Base-by-base conservation (phyloP, 2,888 invertebrate species). In the Acanthacorydalis orientalis region DNA sequence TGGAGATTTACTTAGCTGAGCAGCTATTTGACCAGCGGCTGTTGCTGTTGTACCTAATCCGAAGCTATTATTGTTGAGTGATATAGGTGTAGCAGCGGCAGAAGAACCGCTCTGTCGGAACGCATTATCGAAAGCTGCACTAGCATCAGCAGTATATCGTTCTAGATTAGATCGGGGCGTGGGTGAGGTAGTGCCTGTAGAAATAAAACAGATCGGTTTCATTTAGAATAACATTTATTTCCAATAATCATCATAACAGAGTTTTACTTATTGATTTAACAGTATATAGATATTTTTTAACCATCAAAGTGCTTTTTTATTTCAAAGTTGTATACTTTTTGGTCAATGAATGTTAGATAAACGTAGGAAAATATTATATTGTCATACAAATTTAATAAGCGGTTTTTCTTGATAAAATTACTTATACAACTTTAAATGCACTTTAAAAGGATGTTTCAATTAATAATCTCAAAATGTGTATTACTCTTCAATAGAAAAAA, bases 11-110 rank as follows among this genome's bases (percentile, higher is more conserved):
- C 80, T 81, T 58, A 84, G 73, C 63, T 78, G 78, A 69, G 83
- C 75, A 64, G 83, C 73, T 64, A 76, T 72, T 64, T 78, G 78
- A 55, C 79, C 80, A 10, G 49, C 51, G 11, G 51, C 52, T 59
- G 72, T 68, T 56, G 70, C 71, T 54, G 68, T 62, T 54, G 82
- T 82, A 58, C 83, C 82, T 57, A 87, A 70, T 58, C 90, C 87
- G 70, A 91, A 91, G 64, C 89, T 90, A 68, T 87, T 87, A 65
- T 84, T 86, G 68, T 87, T 87, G 56, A 84, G 67, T 54, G 79
- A 78, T 65, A 85, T 83, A 60, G 85, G 85, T 62, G 84, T 81
- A 59, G 77, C 75, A 57, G 77, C 77, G 62, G 75, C 72, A 61
- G 74, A 77, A 67, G 78, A 78, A 68, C 80, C 81, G 68, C 82